These are phyloP conservation scores for Montipora cactus DNA, from an alignment of 64 coral and sea anemone genomes.

Conservation along the genomic window DNA sequence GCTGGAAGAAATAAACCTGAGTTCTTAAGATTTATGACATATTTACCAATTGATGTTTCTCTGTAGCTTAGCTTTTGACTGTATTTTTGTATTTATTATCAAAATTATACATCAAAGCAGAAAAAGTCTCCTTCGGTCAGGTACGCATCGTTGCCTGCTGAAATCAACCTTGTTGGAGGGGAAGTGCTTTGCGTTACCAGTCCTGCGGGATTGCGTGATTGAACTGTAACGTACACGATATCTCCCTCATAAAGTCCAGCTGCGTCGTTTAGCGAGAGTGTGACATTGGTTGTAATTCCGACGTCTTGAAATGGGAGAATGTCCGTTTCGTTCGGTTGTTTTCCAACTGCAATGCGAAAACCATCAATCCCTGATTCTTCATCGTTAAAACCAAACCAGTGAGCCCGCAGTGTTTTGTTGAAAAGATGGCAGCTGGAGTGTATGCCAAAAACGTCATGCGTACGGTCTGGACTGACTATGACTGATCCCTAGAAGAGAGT, in stretches of 20 bases:
- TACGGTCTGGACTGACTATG: slow-evolving; percentile 79
- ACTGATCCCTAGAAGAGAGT: slow-evolving; percentile 64
- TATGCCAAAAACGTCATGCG: slow-evolving; percentile 79
- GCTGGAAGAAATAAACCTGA: too few relatives aligned
- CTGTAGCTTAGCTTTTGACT: too few relatives aligned
- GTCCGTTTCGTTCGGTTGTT: slow-evolving; percentile 31
- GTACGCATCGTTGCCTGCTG: slow-evolving; percentile 51
- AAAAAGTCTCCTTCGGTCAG: slow-evolving; percentile 72
- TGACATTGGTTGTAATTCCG: slow-evolving; percentile 50
- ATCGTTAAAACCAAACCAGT: slow-evolving; percentile 81
- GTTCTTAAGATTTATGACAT: too few relatives aligned
- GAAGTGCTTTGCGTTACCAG: slow-evolving; percentile 52
- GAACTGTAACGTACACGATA: slow-evolving; percentile 72
- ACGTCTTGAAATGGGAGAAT: slow-evolving; percentile 55
- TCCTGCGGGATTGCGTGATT: slow-evolving; percentile 72
- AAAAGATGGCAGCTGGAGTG: slow-evolving; percentile 86
- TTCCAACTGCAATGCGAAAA: slow-evolving; percentile 74
- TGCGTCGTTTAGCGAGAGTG: slow-evolving; percentile 19
- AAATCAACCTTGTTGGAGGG: slow-evolving; percentile 80
- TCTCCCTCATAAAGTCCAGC: slow-evolving; percentile 45
- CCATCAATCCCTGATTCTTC: slow-evolving; percentile 64
- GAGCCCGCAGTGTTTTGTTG: slow-evolving; percentile 78
- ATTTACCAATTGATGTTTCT: too few relatives aligned
- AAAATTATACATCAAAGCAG: slow-evolving; percentile 52
- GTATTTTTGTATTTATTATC: too few relatives aligned